A percentile compares a stretch with the other conserved stretches of the same genome.
Conservation (phyloP, 2,888 invertebrate genomes). For the Sphaerophoria taeniata region DNA sequence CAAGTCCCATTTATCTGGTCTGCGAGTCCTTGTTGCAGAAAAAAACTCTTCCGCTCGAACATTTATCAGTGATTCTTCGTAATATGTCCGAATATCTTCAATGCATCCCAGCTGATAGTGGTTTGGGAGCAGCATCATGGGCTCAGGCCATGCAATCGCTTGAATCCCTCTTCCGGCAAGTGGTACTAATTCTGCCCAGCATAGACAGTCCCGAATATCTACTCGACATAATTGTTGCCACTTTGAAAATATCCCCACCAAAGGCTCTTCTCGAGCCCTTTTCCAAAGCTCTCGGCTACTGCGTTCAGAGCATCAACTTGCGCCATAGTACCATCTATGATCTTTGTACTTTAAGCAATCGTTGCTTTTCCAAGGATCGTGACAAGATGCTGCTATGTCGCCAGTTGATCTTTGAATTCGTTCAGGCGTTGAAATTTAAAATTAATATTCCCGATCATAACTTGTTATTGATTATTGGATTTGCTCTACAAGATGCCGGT, state of each 20-base stretch:
- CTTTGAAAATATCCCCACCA: constrained; percentile 90
- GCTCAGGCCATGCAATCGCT: constrained; percentile 92
- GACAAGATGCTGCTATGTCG: constrained; percentile 96
- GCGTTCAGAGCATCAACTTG: constrained; percentile 94
- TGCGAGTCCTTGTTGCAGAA: constrained; percentile 89
- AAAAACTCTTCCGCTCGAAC: constrained; percentile 88
- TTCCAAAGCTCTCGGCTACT: constrained; percentile 95
- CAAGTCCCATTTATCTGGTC: constrained; percentile 95
- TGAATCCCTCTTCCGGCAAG: constrained; percentile 92
- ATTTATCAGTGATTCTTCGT: constrained; percentile 90
- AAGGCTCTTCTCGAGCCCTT: constrained; percentile 95
- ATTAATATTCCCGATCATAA: constrained; percentile 97
- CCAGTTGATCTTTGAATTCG: constrained; percentile 95
- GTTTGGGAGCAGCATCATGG: constrained; percentile 89
- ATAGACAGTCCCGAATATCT: constrained; percentile 89
- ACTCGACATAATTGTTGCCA: constrained; percentile 90
- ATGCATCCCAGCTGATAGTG: constrained; percentile 92
- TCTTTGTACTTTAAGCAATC: constrained; percentile 94
- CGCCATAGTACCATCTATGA: constrained; percentile 92
- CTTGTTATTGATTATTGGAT: constrained; percentile 94
- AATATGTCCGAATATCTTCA: constrained; percentile 98
- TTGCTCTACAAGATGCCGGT: constrained; percentile 96
- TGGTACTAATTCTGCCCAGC: constrained; percentile 88
- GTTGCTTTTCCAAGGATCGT: constrained; percentile 95
- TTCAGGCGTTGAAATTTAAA: constrained; percentile 98